Evolutionary conservation across 2,888 invertebrate species (phyloP), one percentile per base, ranked within the genome.

Genomic region (Leptinotarsa peninsularis): DNA sequence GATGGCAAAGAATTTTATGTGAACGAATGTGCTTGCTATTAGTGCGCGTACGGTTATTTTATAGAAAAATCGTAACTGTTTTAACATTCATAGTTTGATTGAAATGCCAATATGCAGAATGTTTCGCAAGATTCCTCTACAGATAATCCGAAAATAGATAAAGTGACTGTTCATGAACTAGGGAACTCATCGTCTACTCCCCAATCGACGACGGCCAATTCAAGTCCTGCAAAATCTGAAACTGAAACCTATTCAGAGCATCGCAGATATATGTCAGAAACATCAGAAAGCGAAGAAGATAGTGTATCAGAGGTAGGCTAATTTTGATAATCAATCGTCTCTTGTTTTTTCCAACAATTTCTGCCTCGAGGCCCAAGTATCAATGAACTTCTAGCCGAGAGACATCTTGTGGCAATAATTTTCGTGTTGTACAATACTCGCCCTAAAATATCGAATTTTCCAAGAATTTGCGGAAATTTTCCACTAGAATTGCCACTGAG

Each of bases 251-350:
- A 93, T 91, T 93, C 94, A 88, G 95, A 94, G 88, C 95, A 94
- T 89, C 94, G 94, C 88, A 94, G 94, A 91, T 95, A 93, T 92
- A 95, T 96, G 92, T 94, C 95, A 90, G 96, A 96, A 91, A 93
- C 96, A 89, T 97, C 97, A 87, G 97, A 96, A 91, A 97, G 96
- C 89, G 97, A 97, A 90, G 97, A 97, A 90, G 97, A 97, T 89
- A 97, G 97, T 90, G 96, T 96, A 89, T 97, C 96, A 87, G 97
- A 97, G 96, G 97, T 97, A 93, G 93, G 90, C 87, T 79, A 81
- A 82, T 81, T 81, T 83, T 84, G 82, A 80, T 78, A 69, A 80
- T 70, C 77, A 79, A 80, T 81, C 78, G 80, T 85, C 82, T 77
- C 82, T 83, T 84, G 82, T 84, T 84, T 83, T 82, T 80, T 80